Base-by-base conservation (phyloP, 2,113 vertebrate species). In the Actinemys pallida region DNA sequence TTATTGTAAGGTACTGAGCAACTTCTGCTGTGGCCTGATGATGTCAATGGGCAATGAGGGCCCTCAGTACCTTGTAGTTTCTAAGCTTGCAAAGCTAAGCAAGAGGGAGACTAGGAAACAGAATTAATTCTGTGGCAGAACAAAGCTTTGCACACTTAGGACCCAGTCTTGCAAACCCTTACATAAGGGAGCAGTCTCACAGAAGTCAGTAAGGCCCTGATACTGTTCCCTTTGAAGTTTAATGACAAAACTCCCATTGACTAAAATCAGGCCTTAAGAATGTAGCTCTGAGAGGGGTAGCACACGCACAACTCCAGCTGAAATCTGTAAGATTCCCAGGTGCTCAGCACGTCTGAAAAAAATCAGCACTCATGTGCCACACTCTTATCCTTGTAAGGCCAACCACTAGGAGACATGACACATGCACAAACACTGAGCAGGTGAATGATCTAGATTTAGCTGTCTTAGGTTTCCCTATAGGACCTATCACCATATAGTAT, bases 201-300 rank as follows among this genome's bases (percentile, higher is more conserved):
- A 39, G 19, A 39, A 19, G 65, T 72, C 35, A 20, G 19, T 20
- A 20, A 72, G 65, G 31, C 25, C 31, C 35, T 56, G 7, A 5
- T 27, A 12, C 24, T 11, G 22, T 24, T 35, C 3, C 54, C 0
- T 0, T 2, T 50, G 78, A 42, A 52, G 25, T 62, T 62, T n/a
- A 27, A 19, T 29, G 24, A 19, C 25, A 25, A 54, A 69, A 52
- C 72, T n/a, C 39, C 35, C 31, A 5, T 6, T 47, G 45, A 10
- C 25, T 59, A 0, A 13, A 25, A 4, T 16, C 56, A 35, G 31
- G 3, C 39, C 87, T 53, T 39, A 62, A 62, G 42, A 81, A 14
- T 12, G 20, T 29, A 12, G n/a, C 4, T 72, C 35, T 85, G 27
- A 22, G 65, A 72, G 65, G 14, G 35, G 31, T 39, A 72, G 65